Evolutionary conservation across 2,888 invertebrate genomes (phyloP).

Genomic region (Tenthredo notha): DNA sequence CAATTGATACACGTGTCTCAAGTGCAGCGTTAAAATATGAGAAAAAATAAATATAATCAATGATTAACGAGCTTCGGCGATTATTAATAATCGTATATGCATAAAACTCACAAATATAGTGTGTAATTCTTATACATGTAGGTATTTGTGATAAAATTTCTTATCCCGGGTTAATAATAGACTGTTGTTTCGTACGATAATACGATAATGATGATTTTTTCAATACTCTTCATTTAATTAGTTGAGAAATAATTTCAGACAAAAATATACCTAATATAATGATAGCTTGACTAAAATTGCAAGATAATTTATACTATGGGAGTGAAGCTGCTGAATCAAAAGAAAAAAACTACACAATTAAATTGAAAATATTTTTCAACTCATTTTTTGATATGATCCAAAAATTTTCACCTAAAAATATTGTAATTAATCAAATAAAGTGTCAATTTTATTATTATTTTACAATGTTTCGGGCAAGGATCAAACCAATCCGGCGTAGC

Average conservation of each 20-base stretch:
- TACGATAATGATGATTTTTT: not conserved
- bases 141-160: not conserved
- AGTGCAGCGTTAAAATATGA: not conserved
- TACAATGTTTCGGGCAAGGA: not conserved
- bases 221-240: not conserved
- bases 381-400: too few relatives aligned
- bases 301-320: too few relatives aligned
- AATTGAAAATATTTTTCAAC: too few relatives aligned
- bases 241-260: not conserved
- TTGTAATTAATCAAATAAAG: not conserved
- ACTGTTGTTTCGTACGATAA: not conserved
- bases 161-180: not conserved
- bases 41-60: not conserved
- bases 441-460: not conserved
- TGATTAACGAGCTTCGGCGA: not conserved
- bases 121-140: not conserved
- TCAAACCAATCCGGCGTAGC: not conserved
- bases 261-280: not conserved
- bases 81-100: not conserved
- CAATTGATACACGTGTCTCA: slow-evolving; percentile 22
- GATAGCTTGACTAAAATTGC: not conserved
- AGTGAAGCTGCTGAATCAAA: too few relatives aligned
- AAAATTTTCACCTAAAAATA: too few relatives aligned
- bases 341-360: too few relatives aligned
- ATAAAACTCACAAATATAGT: not conserved